Percentiles rank a stretch among this genome's conserved stretches.
Conservation (phyloP, 1,140 invertebrate species). For the Megalonaias nervosa region DNA sequence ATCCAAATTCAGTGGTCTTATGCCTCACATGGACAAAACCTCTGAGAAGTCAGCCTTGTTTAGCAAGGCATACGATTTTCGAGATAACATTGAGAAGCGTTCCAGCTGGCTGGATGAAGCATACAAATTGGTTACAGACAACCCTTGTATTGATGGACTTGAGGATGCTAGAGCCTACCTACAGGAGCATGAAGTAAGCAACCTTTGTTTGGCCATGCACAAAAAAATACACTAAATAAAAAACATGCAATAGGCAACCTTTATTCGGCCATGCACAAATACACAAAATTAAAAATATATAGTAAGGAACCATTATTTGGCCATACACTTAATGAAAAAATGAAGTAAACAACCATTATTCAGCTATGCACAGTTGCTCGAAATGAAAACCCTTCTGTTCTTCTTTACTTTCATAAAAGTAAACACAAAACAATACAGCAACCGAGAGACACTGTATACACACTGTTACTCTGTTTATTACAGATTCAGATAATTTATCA, state of each 20-base stretch:
- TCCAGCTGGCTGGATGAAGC: slow-evolving; percentile 68
- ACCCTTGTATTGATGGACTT: slow-evolving; percentile 80
- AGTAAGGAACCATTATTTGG: too few species aligned
- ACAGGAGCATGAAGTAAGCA: slow-evolving; percentile 66
- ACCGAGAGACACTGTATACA: too few species aligned
- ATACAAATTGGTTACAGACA: slow-evolving; percentile 76
- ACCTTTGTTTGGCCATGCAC: not conserved
- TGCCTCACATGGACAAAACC: slow-evolving; percentile 92
- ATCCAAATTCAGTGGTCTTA: slow-evolving; percentile 82
- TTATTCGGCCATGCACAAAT: too few species aligned
- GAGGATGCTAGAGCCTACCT: slow-evolving; percentile 82
- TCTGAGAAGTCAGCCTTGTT: slow-evolving; percentile 93
- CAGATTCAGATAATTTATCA: too few species aligned
- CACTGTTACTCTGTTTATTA: too few species aligned
- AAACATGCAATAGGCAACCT: too few species aligned
- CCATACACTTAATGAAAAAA: slow-evolving; percentile 7
- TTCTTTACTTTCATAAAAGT: too few species aligned
- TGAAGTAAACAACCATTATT: slow-evolving; percentile 49
- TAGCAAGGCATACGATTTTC: slow-evolving; percentile 92
- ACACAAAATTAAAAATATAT: too few species aligned
- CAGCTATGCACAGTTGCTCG: too few species aligned
- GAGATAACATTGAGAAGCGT: slow-evolving; percentile 89
- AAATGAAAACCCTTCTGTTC: too few species aligned
- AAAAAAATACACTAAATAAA: too few species aligned
- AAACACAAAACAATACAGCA: too few species aligned